phyloP scores from a whole-genome alignment of 1,140 invertebrate genomes.

The Dolichoris vasculosae region DNA sequence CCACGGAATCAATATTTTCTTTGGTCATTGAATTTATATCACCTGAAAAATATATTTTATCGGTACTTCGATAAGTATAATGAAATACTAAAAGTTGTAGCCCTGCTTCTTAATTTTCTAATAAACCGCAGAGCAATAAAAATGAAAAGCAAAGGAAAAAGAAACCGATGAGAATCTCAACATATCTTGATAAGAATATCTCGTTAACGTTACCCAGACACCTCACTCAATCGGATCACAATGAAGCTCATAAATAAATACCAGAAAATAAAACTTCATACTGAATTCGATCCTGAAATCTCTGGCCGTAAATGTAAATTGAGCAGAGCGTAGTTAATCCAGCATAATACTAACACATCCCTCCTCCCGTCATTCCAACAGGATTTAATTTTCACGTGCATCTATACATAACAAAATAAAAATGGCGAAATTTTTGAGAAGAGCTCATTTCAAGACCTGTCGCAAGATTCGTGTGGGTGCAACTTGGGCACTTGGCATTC shows the following conservation, averaged over 20 bases:
- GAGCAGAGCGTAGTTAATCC: slow-evolving; percentile 14
- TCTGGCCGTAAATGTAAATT: slow-evolving; percentile 43
- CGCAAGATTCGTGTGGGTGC: not conserved
- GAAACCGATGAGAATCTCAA: not conserved
- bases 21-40: too few species aligned
- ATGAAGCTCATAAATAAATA: slow-evolving; percentile 2
- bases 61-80: too few species aligned
- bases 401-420: not conserved
- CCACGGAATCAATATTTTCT: too few species aligned
- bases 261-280: not conserved
- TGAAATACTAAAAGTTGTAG: not conserved
- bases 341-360: slow-evolving; percentile 1
- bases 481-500: not conserved
- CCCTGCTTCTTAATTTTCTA: not conserved
- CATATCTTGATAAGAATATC: not conserved
- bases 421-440: not conserved
- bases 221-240: slow-evolving; percentile 4
- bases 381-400: slow-evolving; percentile 23
- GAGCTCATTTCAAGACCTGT: not conserved
- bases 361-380: not conserved
- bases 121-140: not conserved
- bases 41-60: too few species aligned
- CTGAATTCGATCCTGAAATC: slow-evolving; percentile 25
- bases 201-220: not conserved
- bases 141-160: not conserved